Base-by-base conservation (phyloP, 1,140 invertebrate species). In the Apocrypta bakeri region DNA sequence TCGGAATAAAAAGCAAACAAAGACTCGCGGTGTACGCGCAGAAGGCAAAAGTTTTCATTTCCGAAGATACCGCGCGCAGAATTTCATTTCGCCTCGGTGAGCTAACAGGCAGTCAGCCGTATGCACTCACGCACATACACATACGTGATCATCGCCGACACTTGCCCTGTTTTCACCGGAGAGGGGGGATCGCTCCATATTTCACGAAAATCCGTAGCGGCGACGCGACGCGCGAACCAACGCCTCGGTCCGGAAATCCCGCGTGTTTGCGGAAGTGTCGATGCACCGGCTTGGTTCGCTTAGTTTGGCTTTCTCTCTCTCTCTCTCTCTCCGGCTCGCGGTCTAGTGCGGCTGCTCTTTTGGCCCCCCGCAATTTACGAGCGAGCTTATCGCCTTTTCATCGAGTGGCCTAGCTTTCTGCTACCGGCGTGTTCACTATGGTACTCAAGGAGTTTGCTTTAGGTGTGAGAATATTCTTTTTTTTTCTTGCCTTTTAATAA, bases 361-460 rank as follows among this genome's bases (percentile, higher is more conserved):
- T 33, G 6, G 17, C 68, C 37, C n/a, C 61, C 21, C 27, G 56
- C 40, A 61, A 73, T 76, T 79, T 83, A 76, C 71, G 79, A 76
- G 69, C 40, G 17, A 56, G 29, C 29, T 80, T 76, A 69, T 83
- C 77, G 56, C 21, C 69, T 80, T 80, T 73, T 71, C 69, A 80
- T 86, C 87, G 84, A 85, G 85, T 86, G 84, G 83, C 83, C 86
- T 86, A 84, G 85, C 73, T 85, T 83, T 74, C 79, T 71, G 21
- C 56, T 56, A 21, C 21, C 48, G 48, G 17, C 21, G 48, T 2
- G 21, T n/a, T 56, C 48, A 21, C 48, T 17, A 56, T 7, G 21
- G n/a, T n/a, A n/a, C 48, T 56, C 48, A 56, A 56, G 48, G 17
- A 21, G 48, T 56, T 56, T 56, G 48, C 48, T 56, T n/a, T 56